phyloP scores from a whole-genome alignment of 1,140 invertebrate species.

The Catajapyx aquilonaris region DNA sequence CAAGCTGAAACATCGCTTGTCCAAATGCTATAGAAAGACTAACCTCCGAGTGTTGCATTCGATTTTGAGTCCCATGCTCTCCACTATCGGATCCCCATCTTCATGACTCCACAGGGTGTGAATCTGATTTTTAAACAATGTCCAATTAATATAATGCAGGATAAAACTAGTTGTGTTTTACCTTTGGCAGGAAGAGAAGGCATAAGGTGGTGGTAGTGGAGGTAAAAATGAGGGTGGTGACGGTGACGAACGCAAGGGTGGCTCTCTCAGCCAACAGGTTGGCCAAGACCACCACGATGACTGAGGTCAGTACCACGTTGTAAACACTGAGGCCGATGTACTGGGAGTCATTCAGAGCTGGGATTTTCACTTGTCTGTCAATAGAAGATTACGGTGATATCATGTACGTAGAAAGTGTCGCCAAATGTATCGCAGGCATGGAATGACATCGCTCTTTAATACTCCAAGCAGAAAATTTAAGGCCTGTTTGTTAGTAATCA shows the following conservation, averaged over 20 bases:
- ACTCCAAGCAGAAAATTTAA: too few relatives aligned
- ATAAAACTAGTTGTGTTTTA: constrained; percentile 12
- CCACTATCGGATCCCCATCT: constrained; percentile 52
- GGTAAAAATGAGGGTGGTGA: constrained; percentile 56
- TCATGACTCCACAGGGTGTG: constrained; percentile 21
- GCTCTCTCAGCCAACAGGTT: constrained; percentile 65
- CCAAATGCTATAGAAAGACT: constrained; percentile 6
- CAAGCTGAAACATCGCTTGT: background rate
- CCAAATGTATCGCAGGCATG: too few relatives aligned
- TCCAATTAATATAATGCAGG: constrained; percentile 2
- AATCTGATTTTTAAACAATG: too few relatives aligned
- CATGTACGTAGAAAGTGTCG: too few relatives aligned
- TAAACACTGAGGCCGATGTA: constrained; percentile 88
- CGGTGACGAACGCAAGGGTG: constrained; percentile 61
- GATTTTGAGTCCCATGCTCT: constrained; percentile 66
- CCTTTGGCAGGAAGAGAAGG: constrained; percentile 69
- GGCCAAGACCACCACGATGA: constrained; percentile 62
- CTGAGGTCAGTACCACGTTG: constrained; percentile 69
- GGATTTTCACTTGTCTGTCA: constrained; percentile 75
- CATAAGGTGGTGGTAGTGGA: constrained; percentile 70
- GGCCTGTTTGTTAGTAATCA: too few relatives aligned
- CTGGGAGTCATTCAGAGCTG: constrained; percentile 92
- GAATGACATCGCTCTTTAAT: too few relatives aligned
- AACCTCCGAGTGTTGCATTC: constrained; percentile 62
- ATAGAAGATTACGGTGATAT: too few relatives aligned